A percentile compares a stretch with the other conserved stretches of the same genome.
Conservation (phyloP, 2,113 vertebrate genomes). For the Perccottus glenii region DNA sequence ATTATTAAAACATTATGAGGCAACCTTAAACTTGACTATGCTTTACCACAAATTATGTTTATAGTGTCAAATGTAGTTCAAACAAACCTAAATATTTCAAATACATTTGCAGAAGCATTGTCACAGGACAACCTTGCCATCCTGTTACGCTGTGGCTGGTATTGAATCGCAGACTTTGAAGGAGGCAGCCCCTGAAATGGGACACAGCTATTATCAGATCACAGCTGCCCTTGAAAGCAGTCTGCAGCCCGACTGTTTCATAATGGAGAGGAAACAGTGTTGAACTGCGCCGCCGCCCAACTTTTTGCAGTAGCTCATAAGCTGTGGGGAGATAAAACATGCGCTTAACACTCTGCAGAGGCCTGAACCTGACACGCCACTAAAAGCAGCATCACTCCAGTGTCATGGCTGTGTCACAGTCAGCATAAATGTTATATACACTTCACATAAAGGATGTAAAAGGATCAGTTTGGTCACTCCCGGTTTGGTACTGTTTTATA, state of each 20-base stretch:
- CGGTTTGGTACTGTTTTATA: too few relatives aligned
- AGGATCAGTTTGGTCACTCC: too few relatives aligned
- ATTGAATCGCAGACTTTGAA: conserved; percentile 10
- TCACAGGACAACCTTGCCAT: neutral
- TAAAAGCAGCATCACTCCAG: neutral
- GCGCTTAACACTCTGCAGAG: neutral
- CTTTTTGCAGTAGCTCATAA: neutral
- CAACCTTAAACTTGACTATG: too few relatives aligned
- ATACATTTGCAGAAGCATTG: neutral
- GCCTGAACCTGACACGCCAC: neutral
- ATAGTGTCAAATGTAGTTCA: neutral
- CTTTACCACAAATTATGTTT: neutral
- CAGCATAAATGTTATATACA: neutral
- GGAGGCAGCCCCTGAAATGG: conserved; percentile 12
- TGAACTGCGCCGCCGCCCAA: neutral
- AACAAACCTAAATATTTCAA: neutral
- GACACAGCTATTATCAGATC: conserved; percentile 24
- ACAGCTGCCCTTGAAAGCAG: conserved; percentile 11
- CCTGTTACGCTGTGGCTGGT: neutral
- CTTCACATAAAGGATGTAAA: too few relatives aligned
- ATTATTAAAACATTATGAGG: too few relatives aligned
- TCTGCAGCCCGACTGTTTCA: neutral
- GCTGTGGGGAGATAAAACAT: neutral
- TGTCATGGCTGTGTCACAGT: neutral
- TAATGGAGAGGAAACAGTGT: neutral